Evolutionary conservation across 2,797 vertebrate species (phyloP), one percentile per base, ranked within the genome.

Genomic region (Epinephelus malabaricus): DNA sequence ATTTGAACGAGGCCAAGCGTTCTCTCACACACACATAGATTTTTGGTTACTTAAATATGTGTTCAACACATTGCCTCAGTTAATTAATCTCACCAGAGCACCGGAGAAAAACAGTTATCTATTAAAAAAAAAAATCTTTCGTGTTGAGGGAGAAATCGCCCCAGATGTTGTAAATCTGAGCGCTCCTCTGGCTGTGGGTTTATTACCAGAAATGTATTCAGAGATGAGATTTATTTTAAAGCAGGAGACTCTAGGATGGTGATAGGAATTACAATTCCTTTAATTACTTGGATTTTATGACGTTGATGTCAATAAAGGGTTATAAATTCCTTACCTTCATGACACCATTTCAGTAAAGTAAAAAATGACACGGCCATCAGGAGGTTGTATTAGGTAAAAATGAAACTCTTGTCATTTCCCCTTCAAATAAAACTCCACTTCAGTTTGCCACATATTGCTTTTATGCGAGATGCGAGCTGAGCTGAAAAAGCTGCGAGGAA

Each of bases 41-140:
- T 76, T 75, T 70, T 56, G 30, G 46, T 65, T 63, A 8, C 34
- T 46, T 58, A 50, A 76, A 76, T 71, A 69, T 65, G 15, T 54
- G 65, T 47, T 61, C 72, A 70, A 69, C 49, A 73, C 51, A 51
- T 81, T 80, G 68, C 60, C 61, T 60, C 60, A 2, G 63, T 78
- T 86, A 81, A 74, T 87, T 85, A 81, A 83, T 85, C 74, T 69
- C 21, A 62, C 27, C 2, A 43, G 56, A 74, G 61, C 18, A 25
- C 72, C 40, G 73, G 65, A 76, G 27, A 66, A 63, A 69, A 50
- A 1, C 14, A 59, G 15, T 38, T 54, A 51, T 59, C 14, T 49
- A 59, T 13, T 18, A 25, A 43, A 38, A 6, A 18, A 74, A 18
- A 53, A 13, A 67, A 67, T 3, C 30, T 27, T 21, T 3, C n/a